Percentiles rank a stretch among this genome's conserved stretches.
phyloP scores from a whole-genome alignment of 2,888 invertebrate genomes.

The Brachyptera risi region DNA sequence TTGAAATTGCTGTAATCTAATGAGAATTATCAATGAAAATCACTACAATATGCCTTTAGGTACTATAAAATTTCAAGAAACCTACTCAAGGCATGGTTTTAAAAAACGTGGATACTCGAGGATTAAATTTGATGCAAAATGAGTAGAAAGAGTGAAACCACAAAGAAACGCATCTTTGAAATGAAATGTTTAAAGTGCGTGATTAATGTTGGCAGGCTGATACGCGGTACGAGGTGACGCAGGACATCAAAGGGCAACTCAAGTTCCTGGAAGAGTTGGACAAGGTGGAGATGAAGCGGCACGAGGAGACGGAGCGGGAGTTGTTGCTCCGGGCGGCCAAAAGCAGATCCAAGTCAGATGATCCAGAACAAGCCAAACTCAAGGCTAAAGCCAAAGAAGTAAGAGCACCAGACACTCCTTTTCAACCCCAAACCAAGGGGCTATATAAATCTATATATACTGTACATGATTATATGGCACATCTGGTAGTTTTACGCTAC shows the following conservation, averaged over 20 bases:
- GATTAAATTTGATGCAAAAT: too few relatives aligned
- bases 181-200: not conserved
- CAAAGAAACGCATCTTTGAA: too few relatives aligned
- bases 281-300: conserved; percentile 85
- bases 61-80: not conserved
- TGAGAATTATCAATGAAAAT: too few relatives aligned
- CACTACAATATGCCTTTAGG: too few relatives aligned
- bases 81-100: not conserved
- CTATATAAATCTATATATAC: too few relatives aligned
- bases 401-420: too few relatives aligned
- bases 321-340: conserved; percentile 90
- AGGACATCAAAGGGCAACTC: conserved; percentile 87
- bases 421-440: too few relatives aligned
- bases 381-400: conserved; percentile 90
- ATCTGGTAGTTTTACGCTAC: too few relatives aligned
- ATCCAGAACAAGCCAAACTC: conserved; percentile 95
- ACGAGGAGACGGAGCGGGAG: conserved; percentile 94
- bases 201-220: conserved; percentile 58
- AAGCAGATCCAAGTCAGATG: conserved; percentile 93
- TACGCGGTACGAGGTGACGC: conserved; percentile 81
- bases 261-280: conserved; percentile 97
- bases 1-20: too few relatives aligned
- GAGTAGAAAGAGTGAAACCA: too few relatives aligned
- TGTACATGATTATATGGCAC: too few relatives aligned
- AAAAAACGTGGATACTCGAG: too few relatives aligned